These are phyloP conservation scores for Hipparchia sbordonii DNA, from an alignment of 2,888 invertebrate genomes.

Conservation along the genomic window DNA sequence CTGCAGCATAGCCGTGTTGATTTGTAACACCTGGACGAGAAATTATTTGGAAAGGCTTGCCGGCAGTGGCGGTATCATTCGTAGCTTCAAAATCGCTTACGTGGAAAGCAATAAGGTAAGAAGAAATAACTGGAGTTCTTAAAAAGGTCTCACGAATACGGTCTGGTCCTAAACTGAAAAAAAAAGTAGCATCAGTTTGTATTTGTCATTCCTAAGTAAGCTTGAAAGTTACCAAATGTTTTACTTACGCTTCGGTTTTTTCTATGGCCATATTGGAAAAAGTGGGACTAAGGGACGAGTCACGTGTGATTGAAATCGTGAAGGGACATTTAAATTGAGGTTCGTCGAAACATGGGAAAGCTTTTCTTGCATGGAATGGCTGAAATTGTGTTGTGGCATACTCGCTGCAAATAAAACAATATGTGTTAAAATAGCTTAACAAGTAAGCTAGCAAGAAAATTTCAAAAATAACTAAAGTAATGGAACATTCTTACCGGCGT, in stretches of 20 bases:
- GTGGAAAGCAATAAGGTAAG: slow-evolving; percentile 92
- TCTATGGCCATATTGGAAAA: slow-evolving; percentile 86
- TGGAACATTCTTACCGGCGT: slow-evolving; percentile 51
- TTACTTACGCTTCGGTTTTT: slow-evolving; percentile 55
- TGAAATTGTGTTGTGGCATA: slow-evolving; percentile 90
- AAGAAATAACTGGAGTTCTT: slow-evolving; percentile 87
- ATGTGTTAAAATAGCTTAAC: too few relatives aligned
- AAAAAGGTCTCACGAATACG: slow-evolving; percentile 74
- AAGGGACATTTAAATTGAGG: slow-evolving; percentile 91
- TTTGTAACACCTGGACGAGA: slow-evolving; percentile 63
- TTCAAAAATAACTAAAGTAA: too few relatives aligned
- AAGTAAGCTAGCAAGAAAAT: too few relatives aligned
- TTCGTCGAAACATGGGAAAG: slow-evolving; percentile 95
- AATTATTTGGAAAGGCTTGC: slow-evolving; percentile 67
- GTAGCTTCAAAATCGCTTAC: slow-evolving; percentile 87
- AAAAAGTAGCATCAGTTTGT: neutral
- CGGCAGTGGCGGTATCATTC: slow-evolving; percentile 48
- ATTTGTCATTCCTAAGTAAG: neutral
- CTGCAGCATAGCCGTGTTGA: slow-evolving; percentile 75
- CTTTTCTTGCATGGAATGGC: slow-evolving; percentile 89
- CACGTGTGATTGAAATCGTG: slow-evolving; percentile 85
- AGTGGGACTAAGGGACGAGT: slow-evolving; percentile 71
- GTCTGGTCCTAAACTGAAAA: slow-evolving; percentile 44
- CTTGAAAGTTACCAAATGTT: neutral
- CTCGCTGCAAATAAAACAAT: slow-evolving; percentile 50